phyloP scores from a whole-genome alignment of 2,797 vertebrate species.

The Liasis olivaceus region DNA sequence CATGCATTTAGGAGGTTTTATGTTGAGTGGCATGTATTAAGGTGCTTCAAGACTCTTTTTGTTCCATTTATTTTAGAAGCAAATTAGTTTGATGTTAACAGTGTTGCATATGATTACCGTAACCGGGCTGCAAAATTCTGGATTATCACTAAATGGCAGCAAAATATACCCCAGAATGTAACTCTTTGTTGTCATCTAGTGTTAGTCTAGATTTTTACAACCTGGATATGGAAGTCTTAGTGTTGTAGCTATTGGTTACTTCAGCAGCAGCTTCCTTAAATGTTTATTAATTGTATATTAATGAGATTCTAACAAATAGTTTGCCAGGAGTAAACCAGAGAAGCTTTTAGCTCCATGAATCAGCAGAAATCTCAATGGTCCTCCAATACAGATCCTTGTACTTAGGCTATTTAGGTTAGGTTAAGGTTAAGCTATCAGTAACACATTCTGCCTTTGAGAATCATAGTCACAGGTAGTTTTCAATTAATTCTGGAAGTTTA shows the following conservation, averaged over 20 bases:
- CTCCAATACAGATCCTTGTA: neutral
- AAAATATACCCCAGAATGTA: neutral
- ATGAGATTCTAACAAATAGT: slow-evolving; percentile 6
- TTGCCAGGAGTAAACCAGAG: neutral
- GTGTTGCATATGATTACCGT: neutral
- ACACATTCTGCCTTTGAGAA: neutral
- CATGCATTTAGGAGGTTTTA: neutral
- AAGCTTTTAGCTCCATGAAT: neutral
- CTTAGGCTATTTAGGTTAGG: neutral
- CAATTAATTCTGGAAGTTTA: neutral
- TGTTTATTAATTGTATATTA: slow-evolving; percentile 1
- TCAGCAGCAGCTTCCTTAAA: neutral
- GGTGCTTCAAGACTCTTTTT: neutral
- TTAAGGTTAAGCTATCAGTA: neutral
- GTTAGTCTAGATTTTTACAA: too few relatives aligned
- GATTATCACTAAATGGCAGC: neutral
- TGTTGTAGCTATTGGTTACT: neutral
- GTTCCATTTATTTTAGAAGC: neutral
- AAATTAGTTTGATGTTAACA: neutral
- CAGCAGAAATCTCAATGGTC: neutral
- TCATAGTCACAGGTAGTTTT: neutral
- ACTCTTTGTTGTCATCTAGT: too few relatives aligned
- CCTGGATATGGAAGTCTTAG: too few relatives aligned
- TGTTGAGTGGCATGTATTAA: neutral
- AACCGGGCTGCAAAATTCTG: neutral